Percentiles rank a stretch among this genome's conserved stretches.
phyloP scores from a whole-genome alignment of 2,888 invertebrate genomes.

The Stenotaenia linearis region DNA sequence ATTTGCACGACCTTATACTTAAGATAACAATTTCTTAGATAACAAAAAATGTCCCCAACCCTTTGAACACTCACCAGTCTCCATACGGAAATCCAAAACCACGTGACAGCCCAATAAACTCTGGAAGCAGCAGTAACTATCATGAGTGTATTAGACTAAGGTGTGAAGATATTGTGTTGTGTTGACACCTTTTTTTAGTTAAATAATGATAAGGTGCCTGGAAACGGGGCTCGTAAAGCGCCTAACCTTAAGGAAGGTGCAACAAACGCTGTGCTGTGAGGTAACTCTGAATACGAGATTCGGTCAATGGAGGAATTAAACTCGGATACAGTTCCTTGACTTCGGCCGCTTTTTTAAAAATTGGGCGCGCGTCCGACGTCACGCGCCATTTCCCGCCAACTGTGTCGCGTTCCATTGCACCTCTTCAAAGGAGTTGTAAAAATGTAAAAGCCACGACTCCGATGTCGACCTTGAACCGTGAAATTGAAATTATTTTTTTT shows the following conservation, averaged over 20 bases:
- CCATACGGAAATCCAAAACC: conserved; percentile 1
- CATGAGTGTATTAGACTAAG: not conserved
- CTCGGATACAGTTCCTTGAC: not conserved
- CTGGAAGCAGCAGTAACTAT: not conserved
- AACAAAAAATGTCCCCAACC: no score
- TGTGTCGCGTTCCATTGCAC: not conserved
- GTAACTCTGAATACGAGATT: not conserved
- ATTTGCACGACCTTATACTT: not conserved
- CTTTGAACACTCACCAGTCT: not conserved
- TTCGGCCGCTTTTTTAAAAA: not conserved
- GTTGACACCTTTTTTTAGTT: not conserved
- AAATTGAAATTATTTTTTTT: not conserved
- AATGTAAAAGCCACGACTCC: not conserved
- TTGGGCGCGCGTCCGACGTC: conserved; percentile 3
- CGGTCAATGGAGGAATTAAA: conserved; percentile 19
- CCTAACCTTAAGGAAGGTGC: not conserved
- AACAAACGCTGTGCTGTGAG: not conserved
- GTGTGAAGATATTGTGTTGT: not conserved
- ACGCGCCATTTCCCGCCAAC: not conserved
- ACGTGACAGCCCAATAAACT: not conserved
- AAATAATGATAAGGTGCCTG: not conserved
- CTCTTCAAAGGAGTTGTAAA: not conserved
- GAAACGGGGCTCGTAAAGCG: not conserved
- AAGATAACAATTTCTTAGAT: not conserved
- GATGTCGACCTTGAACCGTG: not conserved